Percentiles rank a stretch among this genome's conserved stretches.
Conservation (phyloP, 2,797 vertebrate species). For the Dermochelys coriacea region DNA sequence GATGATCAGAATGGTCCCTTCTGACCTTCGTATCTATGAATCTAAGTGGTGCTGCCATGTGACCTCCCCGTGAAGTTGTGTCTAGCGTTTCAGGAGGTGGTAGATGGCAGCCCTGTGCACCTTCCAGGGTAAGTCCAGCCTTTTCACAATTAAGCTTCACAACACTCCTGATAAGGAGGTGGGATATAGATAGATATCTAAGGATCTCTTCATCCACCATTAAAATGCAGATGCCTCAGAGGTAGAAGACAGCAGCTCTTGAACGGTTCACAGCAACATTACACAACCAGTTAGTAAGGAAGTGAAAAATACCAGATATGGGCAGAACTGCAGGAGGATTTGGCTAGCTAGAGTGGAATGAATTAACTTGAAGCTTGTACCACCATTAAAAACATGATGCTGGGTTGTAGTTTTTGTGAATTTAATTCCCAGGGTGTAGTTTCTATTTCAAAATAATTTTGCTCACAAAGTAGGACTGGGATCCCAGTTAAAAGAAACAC, state of each 20-base stretch:
- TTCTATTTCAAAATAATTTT: conserved; percentile 8
- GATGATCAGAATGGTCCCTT: too few relatives aligned
- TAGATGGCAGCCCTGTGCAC: not conserved
- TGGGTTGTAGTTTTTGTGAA: not conserved
- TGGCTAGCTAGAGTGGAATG: not conserved
- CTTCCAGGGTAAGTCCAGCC: not conserved
- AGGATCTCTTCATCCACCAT: not conserved
- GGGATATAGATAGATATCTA: not conserved
- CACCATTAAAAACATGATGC: not conserved
- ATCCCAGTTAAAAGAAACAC: not conserved
- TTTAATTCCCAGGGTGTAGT: not conserved
- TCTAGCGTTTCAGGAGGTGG: not conserved
- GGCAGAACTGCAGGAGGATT: not conserved
- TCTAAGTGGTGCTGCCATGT: not conserved
- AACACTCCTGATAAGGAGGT: not conserved
- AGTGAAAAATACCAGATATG: not conserved
- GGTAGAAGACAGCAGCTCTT: not conserved
- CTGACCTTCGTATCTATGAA: too few relatives aligned
- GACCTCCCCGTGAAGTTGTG: not conserved
- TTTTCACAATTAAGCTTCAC: not conserved
- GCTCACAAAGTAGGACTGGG: not conserved
- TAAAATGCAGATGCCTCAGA: not conserved
- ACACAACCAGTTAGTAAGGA: not conserved
- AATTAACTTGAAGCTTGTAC: not conserved
- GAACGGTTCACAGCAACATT: not conserved